A percentile compares a stretch with the other conserved stretches of the same genome.
Evolutionary conservation across 2,888 invertebrate species (phyloP).

Genomic region (Tryphoninae sp.): DNA sequence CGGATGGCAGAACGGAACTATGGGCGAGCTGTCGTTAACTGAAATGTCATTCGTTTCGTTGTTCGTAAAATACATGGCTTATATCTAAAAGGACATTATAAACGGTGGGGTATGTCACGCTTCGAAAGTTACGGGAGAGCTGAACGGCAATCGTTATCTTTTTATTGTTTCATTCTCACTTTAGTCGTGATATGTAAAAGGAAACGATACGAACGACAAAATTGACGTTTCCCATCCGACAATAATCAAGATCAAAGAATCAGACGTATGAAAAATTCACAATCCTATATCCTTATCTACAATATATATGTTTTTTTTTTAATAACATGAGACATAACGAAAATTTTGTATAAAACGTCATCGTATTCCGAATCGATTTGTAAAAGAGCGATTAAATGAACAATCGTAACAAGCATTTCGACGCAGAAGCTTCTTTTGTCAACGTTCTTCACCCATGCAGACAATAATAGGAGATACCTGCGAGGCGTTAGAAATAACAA

Average conservation of each 20-base stretch:
- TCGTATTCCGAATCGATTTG: background rate
- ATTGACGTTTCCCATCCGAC: background rate
- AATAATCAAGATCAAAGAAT: background rate
- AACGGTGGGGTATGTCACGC: constrained; percentile 28
- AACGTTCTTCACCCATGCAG: background rate
- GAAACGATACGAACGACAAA: constrained; percentile 28
- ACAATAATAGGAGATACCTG: constrained; percentile 48
- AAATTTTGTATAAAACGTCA: background rate
- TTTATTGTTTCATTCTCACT: background rate
- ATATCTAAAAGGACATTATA: background rate
- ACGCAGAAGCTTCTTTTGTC: background rate
- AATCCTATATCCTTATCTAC: no score
- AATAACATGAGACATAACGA: background rate
- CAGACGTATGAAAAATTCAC: background rate
- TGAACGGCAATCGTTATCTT: constrained; percentile 5
- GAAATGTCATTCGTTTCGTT: no score
- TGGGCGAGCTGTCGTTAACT: no score
- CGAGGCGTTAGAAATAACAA: constrained; percentile 34
- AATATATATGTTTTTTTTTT: background rate
- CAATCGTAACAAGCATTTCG: background rate
- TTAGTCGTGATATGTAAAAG: constrained; percentile 4
- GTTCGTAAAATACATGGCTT: constrained; percentile 17
- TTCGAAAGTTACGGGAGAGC: constrained; percentile 33
- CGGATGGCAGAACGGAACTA: background rate
- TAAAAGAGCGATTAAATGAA: background rate